Evolutionary conservation across 1,140 invertebrate genomes (phyloP).

Genomic region (Apocrypta bakeri): DNA sequence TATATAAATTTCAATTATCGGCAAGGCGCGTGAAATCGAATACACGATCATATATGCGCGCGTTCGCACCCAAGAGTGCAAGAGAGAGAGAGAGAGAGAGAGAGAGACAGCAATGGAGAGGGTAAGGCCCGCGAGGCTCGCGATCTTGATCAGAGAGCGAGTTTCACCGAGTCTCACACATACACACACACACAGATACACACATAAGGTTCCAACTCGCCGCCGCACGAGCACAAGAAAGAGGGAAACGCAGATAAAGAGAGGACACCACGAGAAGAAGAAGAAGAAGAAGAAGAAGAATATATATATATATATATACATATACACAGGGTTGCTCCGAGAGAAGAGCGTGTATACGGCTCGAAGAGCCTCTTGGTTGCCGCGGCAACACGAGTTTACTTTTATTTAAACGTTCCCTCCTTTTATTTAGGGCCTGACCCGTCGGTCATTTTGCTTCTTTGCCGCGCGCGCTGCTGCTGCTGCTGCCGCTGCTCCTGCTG

Average conservation of each 20-base stretch:
- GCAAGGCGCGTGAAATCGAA: slow-evolving; percentile 44
- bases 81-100: slow-evolving; percentile 16
- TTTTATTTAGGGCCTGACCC: slow-evolving; percentile 74
- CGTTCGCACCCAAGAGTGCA: not conserved
- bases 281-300: not conserved
- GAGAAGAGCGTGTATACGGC: not conserved
- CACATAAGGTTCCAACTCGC: slow-evolving; percentile 3
- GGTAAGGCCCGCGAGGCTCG: slow-evolving; percentile 24
- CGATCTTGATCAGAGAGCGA: slow-evolving; percentile 50
- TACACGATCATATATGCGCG: slow-evolving; percentile 49
- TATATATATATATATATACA: not conserved
- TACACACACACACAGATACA: not conserved
- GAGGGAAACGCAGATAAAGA: slow-evolving; percentile 47
- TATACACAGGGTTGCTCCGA: slow-evolving; percentile 23
- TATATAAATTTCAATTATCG: slow-evolving; percentile 55
- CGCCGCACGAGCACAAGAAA: slow-evolving; percentile 22
- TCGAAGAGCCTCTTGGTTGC: slow-evolving; percentile 12
- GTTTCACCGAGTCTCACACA: slow-evolving; percentile 41
- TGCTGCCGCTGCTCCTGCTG: slow-evolving; percentile 1
- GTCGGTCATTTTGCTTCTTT: slow-evolving; percentile 71
- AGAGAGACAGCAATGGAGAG: slow-evolving; percentile 7
- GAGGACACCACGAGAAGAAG: not conserved
- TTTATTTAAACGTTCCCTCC: slow-evolving; percentile 73
- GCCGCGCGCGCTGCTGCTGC: slow-evolving; percentile 51
- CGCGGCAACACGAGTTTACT: slow-evolving; percentile 72